Base-by-base conservation (phyloP, 2,113 vertebrate genomes). In the Aphelocoma coerulescens region DNA sequence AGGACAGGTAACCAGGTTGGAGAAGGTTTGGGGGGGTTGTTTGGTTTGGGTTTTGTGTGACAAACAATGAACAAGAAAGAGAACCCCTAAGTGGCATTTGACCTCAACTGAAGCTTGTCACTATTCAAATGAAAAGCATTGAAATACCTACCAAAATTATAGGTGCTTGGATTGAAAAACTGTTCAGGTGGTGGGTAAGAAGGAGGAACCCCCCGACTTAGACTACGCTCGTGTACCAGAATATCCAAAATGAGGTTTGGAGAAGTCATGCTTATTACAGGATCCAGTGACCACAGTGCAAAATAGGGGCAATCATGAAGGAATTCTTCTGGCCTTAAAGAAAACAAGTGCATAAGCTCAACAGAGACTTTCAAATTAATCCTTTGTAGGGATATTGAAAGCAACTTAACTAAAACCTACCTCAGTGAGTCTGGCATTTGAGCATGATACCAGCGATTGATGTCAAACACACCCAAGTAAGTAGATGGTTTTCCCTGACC, bases 351-450 rank as follows among this genome's bases (percentile, higher is more conserved):
- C 19, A 65, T 14, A 69, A 91, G 43, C 4, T 41, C 39, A 80
- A 26, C 7, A 37, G 48, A 7, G 1, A 63, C 37, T 27, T 44
- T 16, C 11, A 62, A 55, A 52, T 9, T 10, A 93, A 8, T 48
- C 35, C 30, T 66, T 72, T 33, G 89, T 10, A 54, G 33, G 12
- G 33, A 55, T 61, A 51, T 1, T 48, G 67, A 86, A 59, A 92
- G 21, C 16, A 67, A 76, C 11, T 17, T 24, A 26, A 28, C 5
- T 22, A 23, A 55, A 37, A 55, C 35, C 67, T 98, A 99, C 99
- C 99, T 99, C 78, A 99, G 97, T 7, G 99, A 99, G 95, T 99
- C 99, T 32, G 99, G 99, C 99, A 99, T 99, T 90, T 99, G 99
- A 66, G 99, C 99, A 20, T 99, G 99, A 97, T 99, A 99, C 99